A percentile compares a stretch with the other conserved stretches of the same genome.
Evolutionary conservation across 2,888 invertebrate genomes (phyloP).

Genomic region (Ectemnius continuus): DNA sequence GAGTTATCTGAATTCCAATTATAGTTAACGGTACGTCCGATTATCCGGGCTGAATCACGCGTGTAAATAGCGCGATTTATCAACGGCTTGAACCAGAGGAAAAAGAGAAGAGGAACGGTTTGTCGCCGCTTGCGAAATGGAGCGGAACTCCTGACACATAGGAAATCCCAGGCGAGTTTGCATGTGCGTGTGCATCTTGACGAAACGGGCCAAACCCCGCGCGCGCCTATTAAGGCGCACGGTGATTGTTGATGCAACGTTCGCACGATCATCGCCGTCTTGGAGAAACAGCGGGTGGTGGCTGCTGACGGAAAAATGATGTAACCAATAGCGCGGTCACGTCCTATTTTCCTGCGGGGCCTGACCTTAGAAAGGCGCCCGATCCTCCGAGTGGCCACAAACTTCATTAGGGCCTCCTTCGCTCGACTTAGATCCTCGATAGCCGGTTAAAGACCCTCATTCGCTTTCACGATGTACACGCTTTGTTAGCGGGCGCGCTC

Average conservation of each 20-base stretch:
- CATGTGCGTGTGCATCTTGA: conserved; percentile 22
- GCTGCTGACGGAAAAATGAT: conserved; percentile 47
- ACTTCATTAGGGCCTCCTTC: not conserved
- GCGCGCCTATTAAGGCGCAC: conserved; percentile 47
- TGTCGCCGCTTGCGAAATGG: conserved; percentile 36
- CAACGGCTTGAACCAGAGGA: no score
- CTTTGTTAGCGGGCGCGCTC: not conserved
- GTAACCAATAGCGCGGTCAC: conserved; percentile 40
- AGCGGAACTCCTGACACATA: conserved; percentile 57
- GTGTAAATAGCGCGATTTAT: no score
- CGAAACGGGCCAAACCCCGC: not conserved
- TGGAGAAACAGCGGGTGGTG: conserved; percentile 42
- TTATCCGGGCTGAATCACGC: no score
- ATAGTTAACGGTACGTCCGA: no score
- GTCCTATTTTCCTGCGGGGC: conserved; percentile 49
- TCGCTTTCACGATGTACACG: conserved; percentile 9
- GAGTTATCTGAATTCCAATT: no score
- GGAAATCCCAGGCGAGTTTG: conserved; percentile 42
- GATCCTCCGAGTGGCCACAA: not conserved
- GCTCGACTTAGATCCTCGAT: conserved; percentile 7
- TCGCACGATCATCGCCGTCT: conserved; percentile 55
- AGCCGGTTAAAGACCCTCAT: conserved; percentile 1
- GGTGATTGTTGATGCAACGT: conserved; percentile 57
- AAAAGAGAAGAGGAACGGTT: not conserved
- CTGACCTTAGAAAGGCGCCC: no score